phyloP scores from a whole-genome alignment of 2,888 invertebrate species.

The Allygus modestus region DNA sequence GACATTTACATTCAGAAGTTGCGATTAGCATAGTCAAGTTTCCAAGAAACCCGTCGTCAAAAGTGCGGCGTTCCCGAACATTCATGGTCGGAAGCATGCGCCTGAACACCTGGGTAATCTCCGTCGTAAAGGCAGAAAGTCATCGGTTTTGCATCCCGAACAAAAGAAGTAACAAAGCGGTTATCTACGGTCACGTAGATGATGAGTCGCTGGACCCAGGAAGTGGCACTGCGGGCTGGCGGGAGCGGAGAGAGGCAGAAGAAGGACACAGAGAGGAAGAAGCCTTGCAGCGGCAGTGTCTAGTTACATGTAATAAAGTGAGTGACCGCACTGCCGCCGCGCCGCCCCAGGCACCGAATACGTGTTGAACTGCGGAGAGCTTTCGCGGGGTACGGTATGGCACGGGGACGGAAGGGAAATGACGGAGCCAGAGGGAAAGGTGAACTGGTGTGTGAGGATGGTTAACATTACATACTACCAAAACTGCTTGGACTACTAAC shows the following conservation, averaged over 20 bases:
- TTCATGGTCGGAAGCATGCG: not conserved
- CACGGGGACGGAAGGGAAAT: too few relatives aligned
- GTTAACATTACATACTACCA: too few relatives aligned
- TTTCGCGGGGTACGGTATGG: too few relatives aligned
- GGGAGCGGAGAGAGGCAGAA: slow-evolving; percentile 8
- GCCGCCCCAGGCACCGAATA: slow-evolving; percentile 5
- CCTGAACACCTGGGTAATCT: not conserved
- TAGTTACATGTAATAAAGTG: slow-evolving; percentile 49
- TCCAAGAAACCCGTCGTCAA: too few relatives aligned
- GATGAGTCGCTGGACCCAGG: slow-evolving; percentile 36
- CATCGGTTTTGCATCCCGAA: slow-evolving; percentile 15
- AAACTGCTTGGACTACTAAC: too few relatives aligned
- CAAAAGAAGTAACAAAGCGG: not conserved
- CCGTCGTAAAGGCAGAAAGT: not conserved
- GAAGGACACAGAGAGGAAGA: slow-evolving; percentile 26
- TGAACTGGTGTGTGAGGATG: too few relatives aligned
- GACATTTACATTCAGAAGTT: too few relatives aligned
- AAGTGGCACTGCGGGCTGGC: too few relatives aligned
- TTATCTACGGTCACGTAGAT: slow-evolving; percentile 36
- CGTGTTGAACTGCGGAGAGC: not conserved
- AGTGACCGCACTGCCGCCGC: slow-evolving; percentile 43
- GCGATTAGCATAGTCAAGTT: too few relatives aligned
- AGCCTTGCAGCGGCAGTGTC: slow-evolving; percentile 51
- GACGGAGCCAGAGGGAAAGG: too few relatives aligned
- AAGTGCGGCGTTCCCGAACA: too few relatives aligned